Conservation (phyloP, 2,113 vertebrate genomes). For the Rhinopithecus roxellana region DNA sequence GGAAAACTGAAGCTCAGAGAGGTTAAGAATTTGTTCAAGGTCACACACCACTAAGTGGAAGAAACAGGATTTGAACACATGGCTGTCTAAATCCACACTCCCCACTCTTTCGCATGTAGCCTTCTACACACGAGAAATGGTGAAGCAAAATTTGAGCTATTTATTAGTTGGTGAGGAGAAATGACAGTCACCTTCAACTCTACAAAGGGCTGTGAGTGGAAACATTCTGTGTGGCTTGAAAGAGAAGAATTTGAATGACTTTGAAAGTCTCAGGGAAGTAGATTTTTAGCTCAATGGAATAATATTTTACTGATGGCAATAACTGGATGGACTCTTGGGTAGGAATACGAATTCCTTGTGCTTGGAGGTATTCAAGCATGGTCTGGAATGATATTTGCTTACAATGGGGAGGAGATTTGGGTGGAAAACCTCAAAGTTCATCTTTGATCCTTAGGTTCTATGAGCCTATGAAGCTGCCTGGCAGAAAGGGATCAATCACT, state of each 20-base stretch:
- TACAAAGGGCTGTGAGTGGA: background rate
- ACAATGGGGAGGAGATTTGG: background rate
- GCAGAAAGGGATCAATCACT: background rate
- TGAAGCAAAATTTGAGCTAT: background rate
- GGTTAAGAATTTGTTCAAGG: background rate
- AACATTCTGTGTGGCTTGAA: background rate
- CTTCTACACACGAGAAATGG: background rate
- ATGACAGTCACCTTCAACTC: background rate
- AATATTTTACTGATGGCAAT: background rate
- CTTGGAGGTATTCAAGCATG: background rate
- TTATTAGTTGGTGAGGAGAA: background rate
- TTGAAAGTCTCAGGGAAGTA: background rate
- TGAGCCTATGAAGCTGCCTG: background rate
- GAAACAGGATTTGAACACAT: background rate
- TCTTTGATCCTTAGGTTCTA: background rate
- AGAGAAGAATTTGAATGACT: background rate
- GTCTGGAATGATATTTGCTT: background rate
- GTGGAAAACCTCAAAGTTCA: background rate
- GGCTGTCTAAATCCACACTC: background rate
- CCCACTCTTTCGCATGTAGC: background rate
- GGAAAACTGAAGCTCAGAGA: conserved; percentile 11
- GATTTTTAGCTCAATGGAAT: background rate
- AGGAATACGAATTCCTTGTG: background rate
- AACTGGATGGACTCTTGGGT: background rate
- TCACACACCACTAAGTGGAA: background rate